These are phyloP conservation scores for Ctenosaura bakeri DNA, from an alignment of 2,797 vertebrate species.

Conservation along the genomic window DNA sequence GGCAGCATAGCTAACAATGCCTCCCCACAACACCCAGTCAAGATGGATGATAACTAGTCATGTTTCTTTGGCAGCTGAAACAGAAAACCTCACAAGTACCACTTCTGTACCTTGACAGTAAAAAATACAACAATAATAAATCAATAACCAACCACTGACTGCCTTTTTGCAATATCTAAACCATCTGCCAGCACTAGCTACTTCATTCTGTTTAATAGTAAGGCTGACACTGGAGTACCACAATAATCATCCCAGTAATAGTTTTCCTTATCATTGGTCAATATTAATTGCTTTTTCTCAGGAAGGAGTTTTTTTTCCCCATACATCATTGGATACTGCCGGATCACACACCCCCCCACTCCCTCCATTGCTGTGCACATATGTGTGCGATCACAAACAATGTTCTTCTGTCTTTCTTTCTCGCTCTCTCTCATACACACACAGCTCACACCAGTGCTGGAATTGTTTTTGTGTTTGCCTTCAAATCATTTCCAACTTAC, in stretches of 20 bases:
- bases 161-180: too few species aligned
- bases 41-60: not conserved
- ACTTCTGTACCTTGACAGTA: not conserved
- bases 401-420: not conserved
- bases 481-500: too few species aligned
- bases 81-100: not conserved
- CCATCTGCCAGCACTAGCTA: too few species aligned
- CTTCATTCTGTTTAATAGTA: too few species aligned
- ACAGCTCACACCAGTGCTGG: too few species aligned
- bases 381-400: not conserved
- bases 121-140: not conserved
- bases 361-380: not conserved
- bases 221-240: not conserved
- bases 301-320: not conserved
- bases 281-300: not conserved
- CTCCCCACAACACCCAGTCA: not conserved
- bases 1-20: too few species aligned
- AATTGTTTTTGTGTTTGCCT: too few species aligned
- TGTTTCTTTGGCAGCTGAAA: not conserved
- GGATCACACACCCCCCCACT: not conserved
- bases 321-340: not conserved
- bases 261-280: not conserved
- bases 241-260: not conserved
- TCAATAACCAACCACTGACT: not conserved
- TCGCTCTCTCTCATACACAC: too few species aligned